Evolutionary conservation across 2,888 invertebrate genomes (phyloP).

Genomic region (Chorisops tibialis): DNA sequence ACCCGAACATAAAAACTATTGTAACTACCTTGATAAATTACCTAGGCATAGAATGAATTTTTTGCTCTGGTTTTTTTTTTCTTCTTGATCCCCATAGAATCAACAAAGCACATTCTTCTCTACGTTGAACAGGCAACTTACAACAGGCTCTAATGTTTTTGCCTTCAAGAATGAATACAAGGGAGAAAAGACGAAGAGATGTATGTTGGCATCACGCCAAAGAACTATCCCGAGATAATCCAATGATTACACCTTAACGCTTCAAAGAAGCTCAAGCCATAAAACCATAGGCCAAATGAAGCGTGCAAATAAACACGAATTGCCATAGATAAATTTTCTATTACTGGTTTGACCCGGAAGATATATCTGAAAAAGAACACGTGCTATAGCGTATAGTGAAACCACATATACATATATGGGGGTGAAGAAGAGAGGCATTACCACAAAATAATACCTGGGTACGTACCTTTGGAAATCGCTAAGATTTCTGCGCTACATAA

Average conservation of each 20-base stretch:
- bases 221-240: slow-evolving; percentile 23
- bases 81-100: neutral
- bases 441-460: slow-evolving; percentile 11
- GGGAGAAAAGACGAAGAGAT: neutral
- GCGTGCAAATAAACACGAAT: slow-evolving; percentile 34
- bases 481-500: neutral
- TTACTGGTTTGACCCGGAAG: slow-evolving; percentile 33
- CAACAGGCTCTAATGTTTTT: slow-evolving; percentile 21
- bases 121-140: slow-evolving; percentile 2
- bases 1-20: slow-evolving; percentile 20
- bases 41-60: neutral
- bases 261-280: slow-evolving; percentile 18
- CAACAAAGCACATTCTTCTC: slow-evolving; percentile 24
- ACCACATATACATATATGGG: slow-evolving; percentile 18
- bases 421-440: slow-evolving; percentile 9
- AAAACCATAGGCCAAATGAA: slow-evolving; percentile 31
- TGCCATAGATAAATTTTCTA: slow-evolving; percentile 32
- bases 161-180: neutral
- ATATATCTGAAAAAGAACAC: slow-evolving; percentile 29
- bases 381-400: slow-evolving; percentile 19
- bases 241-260: slow-evolving; percentile 24
- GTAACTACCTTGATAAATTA: slow-evolving; percentile 25
- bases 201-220: slow-evolving; percentile 23
- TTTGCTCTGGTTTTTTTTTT: neutral
- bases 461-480: neutral